These are phyloP conservation scores for Poecilia picta DNA, from an alignment of 2,797 vertebrate genomes.

Conservation along the genomic window DNA sequence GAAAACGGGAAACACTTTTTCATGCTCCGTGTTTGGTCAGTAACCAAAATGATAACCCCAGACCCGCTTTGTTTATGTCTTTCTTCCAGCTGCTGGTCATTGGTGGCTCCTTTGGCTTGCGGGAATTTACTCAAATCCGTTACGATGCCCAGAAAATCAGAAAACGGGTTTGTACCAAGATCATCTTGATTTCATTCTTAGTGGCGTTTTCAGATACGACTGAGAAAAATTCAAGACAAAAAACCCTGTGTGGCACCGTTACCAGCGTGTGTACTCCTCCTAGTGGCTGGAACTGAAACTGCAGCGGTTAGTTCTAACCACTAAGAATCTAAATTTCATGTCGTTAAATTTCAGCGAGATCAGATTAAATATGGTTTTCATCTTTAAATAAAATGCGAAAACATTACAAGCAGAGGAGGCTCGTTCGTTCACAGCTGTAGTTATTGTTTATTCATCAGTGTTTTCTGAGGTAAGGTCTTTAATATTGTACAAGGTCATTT, in stretches of 20 bases:
- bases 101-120: conserved; percentile 93
- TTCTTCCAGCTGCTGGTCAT: conserved; percentile 87
- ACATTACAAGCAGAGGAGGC: too few relatives aligned
- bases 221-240: neutral
- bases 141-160: conserved; percentile 88
- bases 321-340: neutral
- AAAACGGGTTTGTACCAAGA: conserved; percentile 79
- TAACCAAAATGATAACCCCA: neutral
- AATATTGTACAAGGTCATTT: neutral
- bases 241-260: neutral
- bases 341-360: neutral
- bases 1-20: neutral
- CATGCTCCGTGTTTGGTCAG: neutral
- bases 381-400: too few relatives aligned
- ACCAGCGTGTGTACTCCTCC: conserved; percentile 30
- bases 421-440: neutral
- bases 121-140: conserved; percentile 93
- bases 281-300: conserved; percentile 36
- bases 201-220: too few relatives aligned
- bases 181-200: neutral
- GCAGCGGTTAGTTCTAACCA: neutral
- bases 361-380: neutral
- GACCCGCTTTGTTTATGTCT: neutral
- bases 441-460: neutral
- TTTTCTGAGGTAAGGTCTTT: neutral